Evolutionary conservation across 1,140 invertebrate genomes (phyloP), one percentile per base, ranked within the genome.

Genomic region (Brachionus sp.): DNA sequence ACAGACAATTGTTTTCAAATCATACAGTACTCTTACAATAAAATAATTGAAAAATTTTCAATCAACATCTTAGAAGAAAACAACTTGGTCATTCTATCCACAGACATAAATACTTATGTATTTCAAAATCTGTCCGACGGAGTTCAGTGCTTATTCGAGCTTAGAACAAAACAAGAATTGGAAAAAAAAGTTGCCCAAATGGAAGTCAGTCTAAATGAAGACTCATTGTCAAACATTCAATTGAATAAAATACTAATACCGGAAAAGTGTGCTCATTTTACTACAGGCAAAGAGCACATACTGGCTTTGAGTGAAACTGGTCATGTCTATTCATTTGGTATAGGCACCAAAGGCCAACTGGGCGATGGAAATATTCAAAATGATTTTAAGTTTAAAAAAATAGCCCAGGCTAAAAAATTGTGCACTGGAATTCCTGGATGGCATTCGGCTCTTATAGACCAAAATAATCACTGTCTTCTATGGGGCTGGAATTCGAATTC

Each of bases 311-410:
- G 93, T 84, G 91, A 93, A 87, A 88, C 91, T 50, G 95, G 95
- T 25, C 89, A 92, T 86, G 92, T 98, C 2, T 97, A 92, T 86
- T 91, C 93, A 10, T 98, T 95, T 90, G 96, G 96, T 1, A 95
- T 95, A 92, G 94, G 95, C 19, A 93, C 95, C 2, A 96, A 98
- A 90, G 96, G 96, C 1, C 96, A 98, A 90, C n/a, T 84, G 89
- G 89, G 88, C 80, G 62, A 86, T 42, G 86, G 86, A 19, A 66
- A 80, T 42, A 80, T 80, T 42, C 35, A 66, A n/a, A 80, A 80
- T 35, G 1, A 35, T 5, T 80, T 62, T 50, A 19, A 62, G n/a
- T 44, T 44, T 12, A 80, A 9, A 42, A 25, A 42, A 66, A 33
- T 62, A 19, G 46, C 25, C 10, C 2, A 12, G 29, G 29, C 33